Base-by-base conservation (phyloP, 2,888 invertebrate genomes). In the Platycnemis pennipes region DNA sequence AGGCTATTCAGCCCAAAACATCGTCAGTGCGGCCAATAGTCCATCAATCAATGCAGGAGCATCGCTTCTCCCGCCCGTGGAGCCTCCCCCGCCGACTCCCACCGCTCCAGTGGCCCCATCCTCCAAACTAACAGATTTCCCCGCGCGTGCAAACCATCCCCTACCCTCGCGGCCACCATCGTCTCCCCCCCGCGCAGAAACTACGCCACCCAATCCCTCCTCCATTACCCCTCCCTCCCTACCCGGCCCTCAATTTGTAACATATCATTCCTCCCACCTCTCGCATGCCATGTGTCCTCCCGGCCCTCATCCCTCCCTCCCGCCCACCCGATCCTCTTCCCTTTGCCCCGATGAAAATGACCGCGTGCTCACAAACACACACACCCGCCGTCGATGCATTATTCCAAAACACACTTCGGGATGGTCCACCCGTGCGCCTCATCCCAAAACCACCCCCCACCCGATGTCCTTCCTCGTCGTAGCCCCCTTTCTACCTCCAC, bases 21-120 rank as follows among this genome's bases (percentile, higher is more conserved):
- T 91, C 91, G 91, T 91, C 91, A 91, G 91, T 91, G 91, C 69
- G 91, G 91, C 91, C 91, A 91, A 91, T 91, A 91, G 91, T 91
- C 91, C 91, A 91, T 91, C 91, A 91, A 91, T 91, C 91, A 91
- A 91, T 91, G 91, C 91, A 69, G 45, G 89, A 63, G 89, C 89
- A 56, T 56, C 53, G 22, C 56, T 37, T 42, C 56, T 42, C 37
- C 87, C n/a, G 26, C 19, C 86, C 86, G 22, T 45, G 8, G 45
- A 22, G 46, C 44, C 2, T 44, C 87, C 0, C 45, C 87, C 45
- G 11, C 77, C 77, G n/a, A 37, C 77, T 4, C 77, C 31, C 77
- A 77, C 77, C 77, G 77, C 77, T 11, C n/a, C n/a, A n/a, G n/a
- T n/a, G n/a, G n/a, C n/a, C 1, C 77, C 37, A 37, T 77, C 87